Evolutionary conservation across 2,888 invertebrate species (phyloP), one percentile per base, ranked within the genome.

Genomic region (Tenthredo livida): DNA sequence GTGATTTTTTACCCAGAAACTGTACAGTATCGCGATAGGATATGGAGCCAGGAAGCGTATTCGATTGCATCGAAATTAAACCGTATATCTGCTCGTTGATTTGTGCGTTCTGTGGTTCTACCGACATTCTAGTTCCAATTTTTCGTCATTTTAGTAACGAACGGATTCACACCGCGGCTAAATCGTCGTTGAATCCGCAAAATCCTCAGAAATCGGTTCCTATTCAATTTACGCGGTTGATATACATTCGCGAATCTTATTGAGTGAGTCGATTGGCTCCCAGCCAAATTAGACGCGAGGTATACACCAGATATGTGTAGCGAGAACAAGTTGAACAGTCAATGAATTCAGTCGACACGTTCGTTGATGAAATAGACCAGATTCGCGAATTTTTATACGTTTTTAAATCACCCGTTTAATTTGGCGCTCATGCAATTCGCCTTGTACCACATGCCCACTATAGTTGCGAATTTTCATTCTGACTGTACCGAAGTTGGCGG

Each of bases 401-500:
- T 61, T 61, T 29, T 21, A 9, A 58, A 58, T 58, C 2, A 9
- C 7, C 21, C 58, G 4, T 17, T 15, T 6, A n/a, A 54, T 54
- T n/a, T 54, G n/a, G 54, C 10, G 10, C 2, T 4, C 47, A 47
- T 15, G 15, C 47, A 47, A 47, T 47, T 47, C 47, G 3, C 15
- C 3, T 47, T 47, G 3, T 47, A 47, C 15, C 47, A 47, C 15
- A 29, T 67, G 29, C 15, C 25, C 33, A 33, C 29, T 33, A 17
- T 37, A 33, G 29, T 33, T 17, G 70, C 37, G 70, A 15, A 54
- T 89, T 83, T 87, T 90, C 70, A 86, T 73, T 61, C 86, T 40
- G 91, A 91, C 91, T 91, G 91, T 91, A 91, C 90, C 89, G 88
- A 91, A 91, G 90, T 91, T 90, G 89, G 90, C 89, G 87, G 90